Base-by-base conservation (phyloP, 1,140 invertebrate species). In the Dinoponera quadriceps region DNA sequence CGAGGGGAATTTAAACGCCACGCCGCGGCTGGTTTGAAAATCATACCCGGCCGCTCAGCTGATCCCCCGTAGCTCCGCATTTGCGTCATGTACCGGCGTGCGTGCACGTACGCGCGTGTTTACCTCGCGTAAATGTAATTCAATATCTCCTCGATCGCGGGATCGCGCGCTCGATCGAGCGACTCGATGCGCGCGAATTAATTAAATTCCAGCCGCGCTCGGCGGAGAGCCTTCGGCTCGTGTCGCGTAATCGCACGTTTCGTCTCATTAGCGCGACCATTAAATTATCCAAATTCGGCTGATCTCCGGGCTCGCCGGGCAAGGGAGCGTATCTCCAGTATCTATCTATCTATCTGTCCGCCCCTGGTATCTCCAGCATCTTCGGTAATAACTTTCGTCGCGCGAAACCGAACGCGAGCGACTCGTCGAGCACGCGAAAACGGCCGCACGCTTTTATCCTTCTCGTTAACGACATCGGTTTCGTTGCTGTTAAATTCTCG, bases 131-230 rank as follows among this genome's bases (percentile, higher is more conserved):
- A 74, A 74, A 33, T 33, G 73, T 85, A 77, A 83, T 73, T 66
- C 66, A 83, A 83, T 85, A 85, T 73, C 54, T 44, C 62, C 60
- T 78, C 73, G 84, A 85, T 85, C 72, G 66, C 54, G 49, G 59
- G 63, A 51, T 7, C 33, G 33, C 71, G 72, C 57, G 60, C n/a
- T n/a, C 51, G 72, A 72, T 83, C 51, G 29, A 69, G 66, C 65
- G 38, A 71, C 55, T 65, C 73, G 63, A 48, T 80, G 49, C 22
- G 49, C 22, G 33, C 63, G 54, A 86, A 84, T 86, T 86, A 84
- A 86, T 80, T 86, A 72, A 86, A 86, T 86, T 86, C 77, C 69
- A 68, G 27, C 59, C 38, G 51, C 44, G 55, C 29, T 29, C 20
- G 78, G 65, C 20, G 78, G 65, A 74, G 54, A 78, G 73, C 68